A percentile compares a stretch with the other conserved stretches of the same genome.
phyloP scores from a whole-genome alignment of 1,140 invertebrate species.

The Drosophila malerkotliana region DNA sequence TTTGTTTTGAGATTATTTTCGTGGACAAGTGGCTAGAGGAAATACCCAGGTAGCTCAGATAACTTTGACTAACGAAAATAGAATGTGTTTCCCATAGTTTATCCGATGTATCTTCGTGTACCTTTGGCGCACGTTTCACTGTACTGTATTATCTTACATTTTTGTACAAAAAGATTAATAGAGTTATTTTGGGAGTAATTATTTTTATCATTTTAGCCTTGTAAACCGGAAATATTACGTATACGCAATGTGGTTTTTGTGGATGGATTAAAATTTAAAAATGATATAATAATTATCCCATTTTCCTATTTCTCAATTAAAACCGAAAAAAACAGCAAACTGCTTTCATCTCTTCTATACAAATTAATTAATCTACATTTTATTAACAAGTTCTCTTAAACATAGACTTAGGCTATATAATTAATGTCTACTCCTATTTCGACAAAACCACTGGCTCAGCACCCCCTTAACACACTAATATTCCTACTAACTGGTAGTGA shows the following conservation, averaged over 20 bases:
- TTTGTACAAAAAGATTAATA: background rate
- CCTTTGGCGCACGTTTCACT: background rate
- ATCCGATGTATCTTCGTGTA: slow-evolving; percentile 11
- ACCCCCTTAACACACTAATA: slow-evolving; percentile 9
- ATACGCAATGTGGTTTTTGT: no score
- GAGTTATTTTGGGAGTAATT: background rate
- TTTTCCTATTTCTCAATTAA: no score
- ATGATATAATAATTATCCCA: no score
- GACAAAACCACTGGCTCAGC: slow-evolving; percentile 1
- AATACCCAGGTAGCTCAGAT: slow-evolving; percentile 28
- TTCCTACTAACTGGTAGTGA: slow-evolving; percentile 19
- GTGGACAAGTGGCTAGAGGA: slow-evolving; percentile 31
- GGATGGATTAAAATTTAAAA: no score
- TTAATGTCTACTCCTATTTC: background rate
- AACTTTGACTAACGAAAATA: slow-evolving; percentile 24
- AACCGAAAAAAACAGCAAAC: no score
- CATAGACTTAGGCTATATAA: background rate
- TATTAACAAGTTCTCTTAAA: background rate
- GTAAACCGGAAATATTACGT: no score
- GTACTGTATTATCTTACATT: background rate
- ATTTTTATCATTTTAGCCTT: no score
- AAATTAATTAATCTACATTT: background rate
- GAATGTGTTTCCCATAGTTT: slow-evolving; percentile 2
- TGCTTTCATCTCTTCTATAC: background rate
- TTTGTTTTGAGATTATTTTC: slow-evolving; percentile 20